Percentiles rank a stretch among this genome's conserved stretches.
phyloP scores from a whole-genome alignment of 2,113 vertebrate genomes.

The Etheostoma spectabile region DNA sequence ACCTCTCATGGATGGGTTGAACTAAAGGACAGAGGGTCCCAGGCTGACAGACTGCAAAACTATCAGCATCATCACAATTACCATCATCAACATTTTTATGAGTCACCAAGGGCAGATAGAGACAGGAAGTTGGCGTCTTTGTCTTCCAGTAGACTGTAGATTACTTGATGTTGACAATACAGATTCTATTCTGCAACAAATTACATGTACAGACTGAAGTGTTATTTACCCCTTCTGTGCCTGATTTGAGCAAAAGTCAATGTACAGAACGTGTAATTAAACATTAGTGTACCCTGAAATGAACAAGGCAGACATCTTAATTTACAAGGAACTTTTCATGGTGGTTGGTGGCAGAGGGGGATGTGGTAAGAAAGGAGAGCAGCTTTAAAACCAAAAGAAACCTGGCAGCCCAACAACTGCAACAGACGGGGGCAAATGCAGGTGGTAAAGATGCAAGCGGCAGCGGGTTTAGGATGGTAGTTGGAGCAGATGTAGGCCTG shows the following conservation, averaged over 20 bases:
- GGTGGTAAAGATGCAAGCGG: constrained; percentile 32
- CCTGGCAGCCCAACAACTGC: not conserved
- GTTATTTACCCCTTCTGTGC: constrained; percentile 31
- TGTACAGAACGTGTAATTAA: constrained; percentile 42
- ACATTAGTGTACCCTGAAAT: constrained; percentile 35
- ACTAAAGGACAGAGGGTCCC: constrained; percentile 8
- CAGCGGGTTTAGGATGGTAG: constrained; percentile 20
- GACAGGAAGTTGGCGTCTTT: constrained; percentile 3
- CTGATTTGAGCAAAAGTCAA: constrained; percentile 20
- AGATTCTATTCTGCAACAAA: constrained; percentile 13
- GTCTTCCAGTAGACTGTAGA: constrained; percentile 1
- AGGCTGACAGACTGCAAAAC: constrained; percentile 31
- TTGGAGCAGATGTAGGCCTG: constrained; percentile 56
- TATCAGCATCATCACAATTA: constrained; percentile 42
- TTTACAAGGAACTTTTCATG: constrained; percentile 31
- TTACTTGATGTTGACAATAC: constrained; percentile 1
- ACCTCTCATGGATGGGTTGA: constrained; percentile 8
- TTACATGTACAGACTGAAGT: not conserved
- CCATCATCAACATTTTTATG: constrained; percentile 30
- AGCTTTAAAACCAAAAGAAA: not conserved
- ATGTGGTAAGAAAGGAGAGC: constrained; percentile 3
- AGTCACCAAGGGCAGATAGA: constrained; percentile 1
- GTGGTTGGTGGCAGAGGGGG: constrained; percentile 5
- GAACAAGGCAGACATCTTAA: constrained; percentile 24
- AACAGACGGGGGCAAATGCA: constrained; percentile 32